Evolutionary conservation across 1,140 invertebrate species (phyloP).

Genomic region (Hydropsyche tenuis): DNA sequence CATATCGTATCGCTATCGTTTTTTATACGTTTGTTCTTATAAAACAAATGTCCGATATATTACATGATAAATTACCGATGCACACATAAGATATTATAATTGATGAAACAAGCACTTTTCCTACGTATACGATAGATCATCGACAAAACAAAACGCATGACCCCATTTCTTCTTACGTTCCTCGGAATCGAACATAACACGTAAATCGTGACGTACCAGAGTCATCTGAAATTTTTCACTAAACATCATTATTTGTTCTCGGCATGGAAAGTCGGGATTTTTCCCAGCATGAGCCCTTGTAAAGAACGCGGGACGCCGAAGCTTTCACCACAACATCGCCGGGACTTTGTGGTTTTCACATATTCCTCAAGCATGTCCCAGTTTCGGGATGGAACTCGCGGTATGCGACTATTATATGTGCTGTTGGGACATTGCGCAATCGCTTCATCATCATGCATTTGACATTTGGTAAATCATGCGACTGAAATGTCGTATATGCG

Average conservation of each 20-base stretch:
- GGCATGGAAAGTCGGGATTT: background rate
- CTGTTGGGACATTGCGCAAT: background rate
- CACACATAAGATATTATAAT: too few relatives aligned
- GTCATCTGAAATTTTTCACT: conserved; percentile 2
- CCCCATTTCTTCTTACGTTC: background rate
- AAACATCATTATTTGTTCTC: background rate
- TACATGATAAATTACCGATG: too few relatives aligned
- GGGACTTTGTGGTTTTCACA: background rate
- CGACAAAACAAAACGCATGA: background rate
- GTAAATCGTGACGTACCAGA: conserved; percentile 1
- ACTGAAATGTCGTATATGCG: conserved; percentile 38
- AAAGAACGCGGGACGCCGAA: background rate
- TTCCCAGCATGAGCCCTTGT: conserved; percentile 30
- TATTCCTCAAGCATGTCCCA: background rate
- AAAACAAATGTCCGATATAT: too few relatives aligned
- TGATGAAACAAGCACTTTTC: background rate
- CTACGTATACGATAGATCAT: background rate
- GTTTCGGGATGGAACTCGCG: conserved; percentile 6
- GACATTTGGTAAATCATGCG: conserved; percentile 40
- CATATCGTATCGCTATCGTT: too few relatives aligned
- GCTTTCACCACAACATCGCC: conserved; percentile 6
- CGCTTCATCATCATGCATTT: conserved; percentile 33
- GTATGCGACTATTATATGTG: too few relatives aligned
- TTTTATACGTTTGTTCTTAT: too few relatives aligned
- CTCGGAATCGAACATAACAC: conserved; percentile 2